Evolutionary conservation across 2,113 vertebrate genomes (phyloP).

Genomic region (Grammomys surdaster): DNA sequence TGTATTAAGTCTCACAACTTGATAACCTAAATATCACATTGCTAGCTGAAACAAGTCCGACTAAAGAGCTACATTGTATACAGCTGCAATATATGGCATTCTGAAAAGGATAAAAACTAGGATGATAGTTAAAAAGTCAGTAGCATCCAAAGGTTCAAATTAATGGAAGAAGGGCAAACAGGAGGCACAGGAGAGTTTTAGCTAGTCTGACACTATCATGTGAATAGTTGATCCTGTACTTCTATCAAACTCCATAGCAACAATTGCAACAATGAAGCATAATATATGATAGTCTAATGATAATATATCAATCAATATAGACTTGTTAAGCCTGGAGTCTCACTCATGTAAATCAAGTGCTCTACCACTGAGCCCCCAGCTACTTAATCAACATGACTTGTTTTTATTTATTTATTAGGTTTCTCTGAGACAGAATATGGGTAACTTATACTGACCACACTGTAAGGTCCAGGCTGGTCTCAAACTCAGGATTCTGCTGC

Average conservation of each 20-base stretch:
- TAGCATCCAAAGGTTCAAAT: not conserved
- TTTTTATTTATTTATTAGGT: not conserved
- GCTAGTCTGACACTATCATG: not conserved
- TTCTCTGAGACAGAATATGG: not conserved
- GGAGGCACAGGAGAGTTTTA: not conserved
- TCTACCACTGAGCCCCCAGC: not conserved
- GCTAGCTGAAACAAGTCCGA: not conserved
- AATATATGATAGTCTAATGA: not conserved
- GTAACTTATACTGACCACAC: not conserved
- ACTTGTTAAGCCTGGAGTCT: not conserved
- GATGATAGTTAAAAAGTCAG: not conserved
- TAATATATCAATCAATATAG: not conserved
- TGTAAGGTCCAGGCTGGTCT: not conserved
- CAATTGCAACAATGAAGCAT: not conserved
- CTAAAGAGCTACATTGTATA: not conserved
- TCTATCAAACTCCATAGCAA: not conserved
- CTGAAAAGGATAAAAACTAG: not conserved
- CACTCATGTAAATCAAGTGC: not conserved
- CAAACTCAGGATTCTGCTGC: not conserved
- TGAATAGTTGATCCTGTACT: not conserved
- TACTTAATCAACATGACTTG: not conserved
- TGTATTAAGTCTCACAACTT: not conserved
- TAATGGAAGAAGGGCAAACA: not conserved
- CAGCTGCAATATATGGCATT: not conserved
- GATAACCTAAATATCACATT: not conserved